Base-by-base conservation (phyloP, 1,140 invertebrate genomes). In the Drosophila pseudoobscura region DNA sequence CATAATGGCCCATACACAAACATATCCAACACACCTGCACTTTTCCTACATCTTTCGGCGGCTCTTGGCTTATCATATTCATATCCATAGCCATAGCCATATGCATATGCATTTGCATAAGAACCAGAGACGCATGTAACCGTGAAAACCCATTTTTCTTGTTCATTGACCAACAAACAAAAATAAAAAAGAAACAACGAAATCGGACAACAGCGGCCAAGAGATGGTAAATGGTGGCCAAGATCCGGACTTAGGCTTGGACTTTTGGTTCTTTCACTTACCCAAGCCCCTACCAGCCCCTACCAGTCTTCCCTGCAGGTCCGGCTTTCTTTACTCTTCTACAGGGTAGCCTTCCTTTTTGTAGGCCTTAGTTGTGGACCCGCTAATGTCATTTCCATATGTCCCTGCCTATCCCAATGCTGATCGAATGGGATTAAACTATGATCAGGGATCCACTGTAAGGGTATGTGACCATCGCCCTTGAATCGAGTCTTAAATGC, bases 101-200 rank as follows among this genome's bases (percentile, higher is more conserved):
- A 20, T 54, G 41, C 56, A 51, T 43, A 20, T 54, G 41, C 58
- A 13, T 51, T 39, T 58, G 65, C 58, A 68, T 39, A 52, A 26
- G 53, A 70, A 39, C 57, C n/a, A 20, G 56, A 54, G 82, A 85
- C 83, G 82, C 82, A 87, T 88, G 82, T 88, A 87, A 87, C 82
- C 82, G 82, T 87, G 82, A 87, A 87, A 87, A 78, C 71, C 83
- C 70, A 87, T 87, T 87, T 87, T 87, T 87, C 82, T 87, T 87
- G 82, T 87, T 87, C 82, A 87, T 88, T 87, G 82, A 87, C 82
- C 83, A 85, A 84, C 78, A 51, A 75, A 44, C 56, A 71, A 39
- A 62, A 29, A 35, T 22, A 13, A 31, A 45, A 45, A 41, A 52
- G 53, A 26, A 68, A 20, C 39, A 53, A 72, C 66, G 68, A 66